phyloP scores from a whole-genome alignment of 2,113 vertebrate genomes.

The Rhinichthys klamathensis region DNA sequence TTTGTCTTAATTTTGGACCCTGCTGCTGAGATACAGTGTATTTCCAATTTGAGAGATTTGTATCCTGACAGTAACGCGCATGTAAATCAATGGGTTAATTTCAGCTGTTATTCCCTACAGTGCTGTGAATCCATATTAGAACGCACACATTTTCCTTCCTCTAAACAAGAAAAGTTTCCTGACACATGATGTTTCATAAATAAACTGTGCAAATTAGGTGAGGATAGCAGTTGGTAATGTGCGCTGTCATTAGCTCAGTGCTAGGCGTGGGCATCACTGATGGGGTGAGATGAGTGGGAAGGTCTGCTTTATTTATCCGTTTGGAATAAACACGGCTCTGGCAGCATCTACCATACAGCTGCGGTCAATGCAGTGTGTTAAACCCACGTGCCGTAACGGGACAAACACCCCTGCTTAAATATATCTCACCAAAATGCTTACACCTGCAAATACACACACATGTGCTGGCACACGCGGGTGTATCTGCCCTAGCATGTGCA shows the following conservation, averaged over 20 bases:
- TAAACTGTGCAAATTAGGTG: conserved; percentile 34
- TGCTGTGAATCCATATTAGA: not conserved
- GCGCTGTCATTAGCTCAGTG: not conserved
- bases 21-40: not conserved
- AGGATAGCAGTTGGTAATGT: conserved; percentile 3
- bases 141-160: not conserved
- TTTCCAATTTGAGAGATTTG: conserved; percentile 28
- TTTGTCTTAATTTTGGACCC: not conserved
- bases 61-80: not conserved
- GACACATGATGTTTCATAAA: conserved; percentile 42
- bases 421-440: not conserved
- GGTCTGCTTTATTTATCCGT: not conserved
- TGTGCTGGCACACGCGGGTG: not conserved
- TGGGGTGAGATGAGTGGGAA: not conserved
- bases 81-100: not conserved
- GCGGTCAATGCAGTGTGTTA: not conserved
- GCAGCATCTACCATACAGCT: not conserved
- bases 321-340: not conserved
- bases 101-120: conserved; percentile 14
- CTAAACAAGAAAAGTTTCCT: conserved; percentile 8
- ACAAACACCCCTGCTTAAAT: conserved; percentile 36
- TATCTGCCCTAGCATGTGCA: not conserved
- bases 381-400: not conserved
- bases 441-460: not conserved
- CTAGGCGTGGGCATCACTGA: not conserved